Percentiles rank a stretch among this genome's conserved stretches.
Conservation (phyloP, 2,888 invertebrate species). For the Teleogryllus oceanicus region DNA sequence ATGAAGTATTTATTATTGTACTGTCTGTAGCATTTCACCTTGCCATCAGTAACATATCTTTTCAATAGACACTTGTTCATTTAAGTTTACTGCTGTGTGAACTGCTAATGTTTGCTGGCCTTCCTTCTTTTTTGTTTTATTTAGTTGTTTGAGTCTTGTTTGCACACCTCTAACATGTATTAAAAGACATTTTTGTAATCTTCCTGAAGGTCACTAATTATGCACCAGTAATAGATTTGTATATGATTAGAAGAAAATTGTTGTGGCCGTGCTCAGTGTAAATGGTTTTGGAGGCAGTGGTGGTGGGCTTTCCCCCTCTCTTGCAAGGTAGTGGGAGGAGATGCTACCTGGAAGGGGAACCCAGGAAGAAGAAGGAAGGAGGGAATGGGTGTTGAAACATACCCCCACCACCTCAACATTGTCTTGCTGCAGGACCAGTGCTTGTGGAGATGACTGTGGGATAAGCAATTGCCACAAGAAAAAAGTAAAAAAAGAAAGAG, state of each 20-base stretch:
- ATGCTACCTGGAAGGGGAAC: slow-evolving; percentile 12
- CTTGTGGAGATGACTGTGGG: neutral
- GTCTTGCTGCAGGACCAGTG: neutral
- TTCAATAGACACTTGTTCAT: too few species aligned
- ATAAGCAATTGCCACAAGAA: slow-evolving; percentile 9
- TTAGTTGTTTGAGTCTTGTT: too few species aligned
- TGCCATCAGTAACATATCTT: too few species aligned
- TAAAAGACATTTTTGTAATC: too few species aligned
- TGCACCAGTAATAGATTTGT: slow-evolving; percentile 26
- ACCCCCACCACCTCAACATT: neutral
- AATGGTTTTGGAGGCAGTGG: slow-evolving; percentile 22
- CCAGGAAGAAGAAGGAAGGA: neutral
- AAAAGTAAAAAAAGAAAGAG: neutral
- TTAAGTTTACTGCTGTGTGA: too few species aligned
- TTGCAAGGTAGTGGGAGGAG: neutral
- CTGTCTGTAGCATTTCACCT: too few species aligned
- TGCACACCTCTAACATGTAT: too few species aligned
- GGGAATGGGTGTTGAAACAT: slow-evolving; percentile 19
- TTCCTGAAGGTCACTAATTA: neutral
- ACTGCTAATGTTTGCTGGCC: too few species aligned
- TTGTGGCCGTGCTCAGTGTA: slow-evolving; percentile 27
- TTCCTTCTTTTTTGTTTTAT: too few species aligned
- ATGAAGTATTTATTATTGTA: too few species aligned
- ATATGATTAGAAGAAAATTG: slow-evolving; percentile 31
- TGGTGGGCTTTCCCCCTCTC: neutral